A percentile compares a stretch with the other conserved stretches of the same genome.
Evolutionary conservation across 2,113 vertebrate genomes (phyloP).

Genomic region (Crotalus horridus): DNA sequence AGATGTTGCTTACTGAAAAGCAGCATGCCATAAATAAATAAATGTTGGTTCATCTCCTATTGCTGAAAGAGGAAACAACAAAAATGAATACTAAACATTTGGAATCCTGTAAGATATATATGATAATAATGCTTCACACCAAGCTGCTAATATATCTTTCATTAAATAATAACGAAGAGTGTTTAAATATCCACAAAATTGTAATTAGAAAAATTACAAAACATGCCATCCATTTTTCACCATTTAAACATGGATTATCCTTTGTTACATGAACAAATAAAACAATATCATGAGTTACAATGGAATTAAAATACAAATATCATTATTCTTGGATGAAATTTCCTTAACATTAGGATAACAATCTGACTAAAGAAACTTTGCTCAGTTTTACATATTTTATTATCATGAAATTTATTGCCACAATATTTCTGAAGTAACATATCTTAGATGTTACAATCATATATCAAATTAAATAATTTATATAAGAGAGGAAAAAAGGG

Average conservation of each 20-base stretch:
- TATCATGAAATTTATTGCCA: not conserved
- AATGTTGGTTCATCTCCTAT: not conserved
- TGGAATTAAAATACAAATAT: not conserved
- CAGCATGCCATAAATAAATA: not conserved
- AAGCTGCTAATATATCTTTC: not conserved
- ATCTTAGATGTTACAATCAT: not conserved
- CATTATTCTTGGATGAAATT: not conserved
- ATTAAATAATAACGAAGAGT: not conserved
- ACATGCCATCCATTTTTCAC: not conserved
- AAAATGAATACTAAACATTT: not conserved
- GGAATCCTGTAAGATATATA: not conserved
- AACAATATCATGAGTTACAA: not conserved
- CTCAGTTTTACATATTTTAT: not conserved
- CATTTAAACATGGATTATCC: not conserved
- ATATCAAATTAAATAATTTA: not conserved
- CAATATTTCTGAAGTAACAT: not conserved
- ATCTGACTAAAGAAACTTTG: not conserved
- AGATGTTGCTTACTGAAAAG: not conserved
- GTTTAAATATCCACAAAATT: not conserved
- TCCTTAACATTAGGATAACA: not conserved
- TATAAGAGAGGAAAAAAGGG: not conserved
- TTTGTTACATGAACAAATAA: not conserved
- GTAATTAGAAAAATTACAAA: not conserved
- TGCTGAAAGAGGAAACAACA: not conserved
- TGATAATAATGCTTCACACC: not conserved